Percentiles rank a stretch among this genome's conserved stretches.
phyloP scores from a whole-genome alignment of 23 tunicate genomes.

The Ciona savignyi region DNA sequence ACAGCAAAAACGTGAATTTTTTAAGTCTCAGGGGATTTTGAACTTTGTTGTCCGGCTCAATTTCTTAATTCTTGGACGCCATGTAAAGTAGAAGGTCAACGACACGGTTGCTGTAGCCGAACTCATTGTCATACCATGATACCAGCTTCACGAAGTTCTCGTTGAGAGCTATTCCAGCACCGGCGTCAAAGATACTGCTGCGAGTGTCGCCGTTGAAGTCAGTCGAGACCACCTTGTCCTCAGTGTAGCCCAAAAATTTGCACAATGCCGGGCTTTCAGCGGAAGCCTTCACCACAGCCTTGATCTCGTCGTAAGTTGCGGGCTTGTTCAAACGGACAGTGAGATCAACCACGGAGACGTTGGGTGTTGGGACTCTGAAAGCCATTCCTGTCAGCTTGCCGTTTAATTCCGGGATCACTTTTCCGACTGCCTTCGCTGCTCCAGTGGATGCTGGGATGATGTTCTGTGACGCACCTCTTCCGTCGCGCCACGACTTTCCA shows the following conservation, averaged over 20 bases:
- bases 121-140: constrained; percentile 98
- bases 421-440: constrained; percentile 99
- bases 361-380: constrained; percentile 97
- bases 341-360: constrained; percentile 97
- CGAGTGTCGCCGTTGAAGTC: constrained; percentile 88
- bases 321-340: constrained; percentile 84
- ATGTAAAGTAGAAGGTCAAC: constrained; percentile 82
- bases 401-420: constrained; percentile 93
- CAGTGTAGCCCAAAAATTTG: constrained; percentile 84
- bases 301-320: constrained; percentile 74
- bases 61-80: constrained; percentile 54
- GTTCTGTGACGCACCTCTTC: constrained; percentile 97
- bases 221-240: constrained; percentile 89
- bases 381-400: constrained; percentile 99
- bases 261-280: constrained; percentile 58
- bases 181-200: constrained; percentile 88
- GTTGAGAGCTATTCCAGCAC: constrained; percentile 88
- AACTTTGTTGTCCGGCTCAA: neutral
- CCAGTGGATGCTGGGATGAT: constrained; percentile 99
- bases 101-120: constrained; percentile 93
- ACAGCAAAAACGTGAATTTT: neutral
- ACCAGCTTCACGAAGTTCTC: constrained; percentile 91
- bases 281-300: constrained; percentile 58
- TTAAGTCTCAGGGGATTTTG: neutral
- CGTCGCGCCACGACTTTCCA: constrained; percentile 95